Conservation (phyloP, 2,797 vertebrate genomes). For the Rhodeus uyekii region DNA sequence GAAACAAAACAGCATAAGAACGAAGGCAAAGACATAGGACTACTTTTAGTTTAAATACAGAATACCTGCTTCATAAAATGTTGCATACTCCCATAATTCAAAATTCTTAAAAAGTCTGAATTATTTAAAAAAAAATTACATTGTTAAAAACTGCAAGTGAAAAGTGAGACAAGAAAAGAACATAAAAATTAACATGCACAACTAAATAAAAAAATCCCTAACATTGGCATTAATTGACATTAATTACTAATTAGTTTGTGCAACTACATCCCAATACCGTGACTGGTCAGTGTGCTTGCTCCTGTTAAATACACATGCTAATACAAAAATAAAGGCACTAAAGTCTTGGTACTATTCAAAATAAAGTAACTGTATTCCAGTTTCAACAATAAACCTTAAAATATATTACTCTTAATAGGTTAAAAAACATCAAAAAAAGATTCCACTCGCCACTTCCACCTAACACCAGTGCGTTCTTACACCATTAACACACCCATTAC, state of each 20-base stretch:
- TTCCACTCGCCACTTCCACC: background rate
- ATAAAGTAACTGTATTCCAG: background rate
- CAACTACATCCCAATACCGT: background rate
- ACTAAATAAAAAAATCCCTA: background rate
- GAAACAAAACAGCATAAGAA: constrained; percentile 10
- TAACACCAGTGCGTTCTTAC: background rate
- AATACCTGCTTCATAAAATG: background rate
- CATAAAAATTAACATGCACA: background rate
- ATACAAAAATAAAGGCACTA: background rate
- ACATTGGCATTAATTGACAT: background rate
- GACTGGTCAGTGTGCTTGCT: background rate
- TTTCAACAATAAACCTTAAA: background rate
- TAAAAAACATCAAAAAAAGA: constrained; percentile 7
- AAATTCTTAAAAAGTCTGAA: background rate
- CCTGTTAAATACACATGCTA: background rate
- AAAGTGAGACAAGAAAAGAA: background rate
- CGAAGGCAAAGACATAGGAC: background rate
- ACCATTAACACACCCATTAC: constrained; percentile 21
- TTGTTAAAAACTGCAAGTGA: background rate
- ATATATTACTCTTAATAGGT: background rate
- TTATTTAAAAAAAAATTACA: background rate
- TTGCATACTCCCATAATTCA: background rate
- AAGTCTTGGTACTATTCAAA: background rate
- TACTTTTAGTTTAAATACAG: constrained; percentile 4
- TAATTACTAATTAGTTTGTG: constrained; percentile 7